Base-by-base conservation (phyloP, 1,140 invertebrate genomes). In the Rhyacophila brunnea region DNA sequence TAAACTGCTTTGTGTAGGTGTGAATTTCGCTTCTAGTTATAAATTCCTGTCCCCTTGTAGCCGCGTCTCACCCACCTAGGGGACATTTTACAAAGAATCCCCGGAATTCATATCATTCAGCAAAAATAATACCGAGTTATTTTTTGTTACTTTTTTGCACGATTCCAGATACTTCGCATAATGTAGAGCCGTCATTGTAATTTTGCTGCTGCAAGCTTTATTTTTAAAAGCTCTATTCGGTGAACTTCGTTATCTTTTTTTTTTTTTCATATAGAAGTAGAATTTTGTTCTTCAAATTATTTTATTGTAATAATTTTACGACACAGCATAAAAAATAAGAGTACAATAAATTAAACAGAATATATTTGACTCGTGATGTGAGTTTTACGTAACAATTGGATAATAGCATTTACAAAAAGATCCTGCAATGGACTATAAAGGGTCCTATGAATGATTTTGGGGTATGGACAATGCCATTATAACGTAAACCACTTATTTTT, bases 51-150 rank as follows among this genome's bases (percentile, higher is more conserved):
- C 15, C 38, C 9, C 4, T 19, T 15, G 23, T 28, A 28, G 6
- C 17, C 14, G 5, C 7, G 7, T 45, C 17, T 15, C 43, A 45
- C 43, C 43, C 18, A 11, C 43, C n/a, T 17, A 10, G 14, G 14
- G 43, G 43, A 19, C 43, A 19, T 10, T 19, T 17, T 15, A 42
- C 48, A 58, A 32, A 51, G 47, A 28, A 42, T 17, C 20, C 44
- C 56, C 35, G 57, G 49, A 59, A 52, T 59, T 59, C 43, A 36
- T 48, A 35, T 42, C 46, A 59, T 59, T 59, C 48, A 59, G 57
- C 57, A 23, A 47, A 28, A 28, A 59, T 59, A 59, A 58, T 49
- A 36, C 38, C 13, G 47, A 58, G 40, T 49, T 58, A 58, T 58
- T 58, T 58, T 51, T 44, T 51, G 28, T 28, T 28, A 28, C 23